Base-by-base conservation (phyloP, 2,888 invertebrate species). In the Agrotis exclamationis region DNA sequence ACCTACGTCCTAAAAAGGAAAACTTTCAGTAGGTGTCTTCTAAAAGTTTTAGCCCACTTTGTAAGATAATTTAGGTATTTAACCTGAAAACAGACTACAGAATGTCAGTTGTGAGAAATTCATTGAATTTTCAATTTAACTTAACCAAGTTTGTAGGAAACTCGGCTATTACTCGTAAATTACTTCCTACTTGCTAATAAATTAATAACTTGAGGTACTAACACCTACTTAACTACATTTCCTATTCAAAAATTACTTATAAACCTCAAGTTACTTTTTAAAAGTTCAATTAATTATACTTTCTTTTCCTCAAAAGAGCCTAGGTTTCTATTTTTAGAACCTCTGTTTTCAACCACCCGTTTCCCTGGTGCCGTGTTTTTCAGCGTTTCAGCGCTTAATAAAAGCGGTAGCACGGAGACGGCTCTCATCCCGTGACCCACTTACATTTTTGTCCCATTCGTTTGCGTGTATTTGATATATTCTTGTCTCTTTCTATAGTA, bases 371-470 rank as follows among this genome's bases (percentile, higher is more conserved):
- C 65, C 51, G 70, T 79, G 82, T 89, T 85, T 90, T 91, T 83
- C 87, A 92, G 93, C 94, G 88, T 81, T 91, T 85, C 85, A 95
- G 93, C 95, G 95, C 94, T 94, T 84, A 81, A 85, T 84, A 86
- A 87, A 86, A 92, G 89, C 89, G 79, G 88, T 89, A 85, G 87
- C 87, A 89, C 87, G 85, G 85, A 93, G 92, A 91, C 90, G 76
- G 86, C 91, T 93, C 92, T 93, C 91, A 92, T 95, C 94, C 94
- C 93, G 92, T 96, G 96, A 96, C 96, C 96, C 92, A 96, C 91
- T 95, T 96, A 91, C 76, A 85, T 89, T 59, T 86, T 83, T 77
- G 77, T 92, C 91, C 79, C 85, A 83, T 57, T 93, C 85, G 39
- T 74, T 22, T 86, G 22, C n/a, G 47, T 28, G 57, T 24, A 45